phyloP scores from a whole-genome alignment of 2,113 vertebrate species.

The Motacilla tschutschensis region DNA sequence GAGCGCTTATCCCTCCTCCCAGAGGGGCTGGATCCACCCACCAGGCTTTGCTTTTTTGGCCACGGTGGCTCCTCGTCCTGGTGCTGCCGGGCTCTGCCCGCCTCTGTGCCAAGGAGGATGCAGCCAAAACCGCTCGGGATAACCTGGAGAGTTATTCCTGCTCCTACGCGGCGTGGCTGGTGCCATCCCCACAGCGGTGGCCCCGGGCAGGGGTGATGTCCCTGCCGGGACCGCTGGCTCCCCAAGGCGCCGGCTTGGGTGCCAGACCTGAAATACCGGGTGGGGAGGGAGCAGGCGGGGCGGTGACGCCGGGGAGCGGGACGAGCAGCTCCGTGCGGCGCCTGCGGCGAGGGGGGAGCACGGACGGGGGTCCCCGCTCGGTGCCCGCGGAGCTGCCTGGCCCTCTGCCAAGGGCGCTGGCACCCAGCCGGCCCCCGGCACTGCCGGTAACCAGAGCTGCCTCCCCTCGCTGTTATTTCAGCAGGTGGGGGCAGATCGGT shows the following conservation, averaged over 20 bases:
- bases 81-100: not conserved
- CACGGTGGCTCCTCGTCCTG: fast-evolving
- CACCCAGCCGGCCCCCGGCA: constrained; percentile 34
- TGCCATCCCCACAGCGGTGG: not conserved
- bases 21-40: not conserved
- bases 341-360: not conserved
- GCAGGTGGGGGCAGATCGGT: constrained; percentile 44
- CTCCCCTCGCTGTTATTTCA: constrained; percentile 57
- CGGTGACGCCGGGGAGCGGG: constrained; percentile 4
- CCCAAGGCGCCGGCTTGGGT: not conserved
- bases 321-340: not conserved
- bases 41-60: not conserved
- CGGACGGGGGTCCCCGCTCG: not conserved
- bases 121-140: not conserved
- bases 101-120: not conserved
- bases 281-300: not conserved
- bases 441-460: constrained; percentile 40
- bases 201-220: constrained; percentile 17
- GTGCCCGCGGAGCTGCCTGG: not conserved
- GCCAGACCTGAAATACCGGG: constrained; percentile 56
- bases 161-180: not conserved
- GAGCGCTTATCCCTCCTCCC: not conserved
- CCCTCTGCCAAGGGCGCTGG: constrained; percentile 16
- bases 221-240: constrained; percentile 11
- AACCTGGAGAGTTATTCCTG: not conserved